phyloP scores from a whole-genome alignment of 2,113 vertebrate genomes.

The Willisornis vidua region DNA sequence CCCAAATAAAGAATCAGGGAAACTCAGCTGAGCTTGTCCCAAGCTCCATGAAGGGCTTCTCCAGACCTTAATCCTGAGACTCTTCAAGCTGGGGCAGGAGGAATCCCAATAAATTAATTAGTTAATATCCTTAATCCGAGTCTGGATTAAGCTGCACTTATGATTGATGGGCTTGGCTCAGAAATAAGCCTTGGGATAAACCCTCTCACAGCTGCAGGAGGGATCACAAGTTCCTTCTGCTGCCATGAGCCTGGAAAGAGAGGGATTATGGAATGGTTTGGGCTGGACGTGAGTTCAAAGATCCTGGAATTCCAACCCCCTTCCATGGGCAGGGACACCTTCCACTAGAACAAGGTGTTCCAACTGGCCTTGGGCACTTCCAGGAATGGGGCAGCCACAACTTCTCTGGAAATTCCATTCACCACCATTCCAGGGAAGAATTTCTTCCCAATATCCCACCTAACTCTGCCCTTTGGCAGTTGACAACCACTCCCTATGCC shows the following conservation, averaged over 20 bases:
- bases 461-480: not conserved
- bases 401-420: not conserved
- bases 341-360: not conserved
- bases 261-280: not conserved
- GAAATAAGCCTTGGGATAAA: not conserved
- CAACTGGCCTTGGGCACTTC: not conserved
- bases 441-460: not conserved
- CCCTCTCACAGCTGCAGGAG: not conserved
- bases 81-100: not conserved
- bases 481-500: rapidly evolving
- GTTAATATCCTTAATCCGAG: not conserved
- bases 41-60: not conserved
- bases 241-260: not conserved
- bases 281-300: not conserved
- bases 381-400: not conserved
- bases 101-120: not conserved
- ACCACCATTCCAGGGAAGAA: not conserved
- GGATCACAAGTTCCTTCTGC: not conserved
- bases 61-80: not conserved
- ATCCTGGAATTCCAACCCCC: not conserved
- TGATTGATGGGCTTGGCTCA: not conserved
- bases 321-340: not conserved
- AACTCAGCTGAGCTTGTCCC: not conserved
- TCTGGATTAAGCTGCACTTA: not conserved
- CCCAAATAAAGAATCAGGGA: not conserved